Evolutionary conservation across 2,888 invertebrate species (phyloP), one percentile per base, ranked within the genome.

Genomic region (Rhorus exstirpatorius): DNA sequence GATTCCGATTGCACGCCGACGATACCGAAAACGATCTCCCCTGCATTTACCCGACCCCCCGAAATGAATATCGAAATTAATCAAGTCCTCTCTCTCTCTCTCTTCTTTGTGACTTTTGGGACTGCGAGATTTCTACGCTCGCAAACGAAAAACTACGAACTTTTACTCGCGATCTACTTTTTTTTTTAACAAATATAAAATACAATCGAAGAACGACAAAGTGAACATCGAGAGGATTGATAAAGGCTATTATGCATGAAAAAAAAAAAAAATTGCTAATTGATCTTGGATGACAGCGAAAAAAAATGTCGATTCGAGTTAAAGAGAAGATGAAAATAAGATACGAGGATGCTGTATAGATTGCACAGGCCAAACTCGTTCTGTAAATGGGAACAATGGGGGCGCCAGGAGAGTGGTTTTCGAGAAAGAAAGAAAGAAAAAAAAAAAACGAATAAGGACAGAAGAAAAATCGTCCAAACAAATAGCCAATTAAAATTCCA

Each of bases 401-500:
- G 72, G 81, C 80, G 82, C 84, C 84, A 72, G 76, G 31, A 51
- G 35, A 53, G 38, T 24, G 26, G n/a, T 38, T 44, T 31, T 21
- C 12, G 46, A 26, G 10, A 19, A 26, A 14, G 38, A 49, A 51
- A 31, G 51, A 71, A 14, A 12, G 44, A 60, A 14, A 38, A 35
- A 49, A 17, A 46, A 19, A 21, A 14, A n/a, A 35, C 46, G n/a
- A n/a, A n/a, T n/a, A n/a, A n/a, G n/a, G n/a, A n/a, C n/a, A n/a
- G n/a, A n/a, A n/a, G n/a, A n/a, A 79, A 79, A 79, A 72, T 71
- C 65, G 58, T 46, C 65, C 71, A 71, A 84, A 86, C 85, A 86
- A 85, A 86, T 86, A 86, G 85, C 85, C 85, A 86, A 86, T 86
- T 86, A 86, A 85, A 86, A 84, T 86, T 86, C 85, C 85, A 67